Evolutionary conservation across 2,797 vertebrate species (phyloP).

Genomic region (Hylomyscus alleni): DNA sequence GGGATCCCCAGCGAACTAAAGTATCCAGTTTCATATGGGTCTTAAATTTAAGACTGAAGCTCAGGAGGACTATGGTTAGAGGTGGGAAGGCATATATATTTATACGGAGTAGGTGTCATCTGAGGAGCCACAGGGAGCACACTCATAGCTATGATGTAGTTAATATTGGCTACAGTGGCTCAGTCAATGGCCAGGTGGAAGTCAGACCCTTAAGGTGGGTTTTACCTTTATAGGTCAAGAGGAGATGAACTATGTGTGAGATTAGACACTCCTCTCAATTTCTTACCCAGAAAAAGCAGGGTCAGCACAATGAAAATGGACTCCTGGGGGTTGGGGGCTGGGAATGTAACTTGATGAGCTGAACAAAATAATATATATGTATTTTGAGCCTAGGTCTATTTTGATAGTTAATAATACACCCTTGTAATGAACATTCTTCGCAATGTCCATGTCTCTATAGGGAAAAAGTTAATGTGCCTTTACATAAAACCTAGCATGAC

Average conservation of each 20-base stretch:
- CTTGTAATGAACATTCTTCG: neutral
- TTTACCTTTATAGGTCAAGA: neutral
- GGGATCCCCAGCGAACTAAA: neutral
- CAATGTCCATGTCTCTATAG: neutral
- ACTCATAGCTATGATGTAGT: neutral
- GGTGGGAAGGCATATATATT: neutral
- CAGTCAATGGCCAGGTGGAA: neutral
- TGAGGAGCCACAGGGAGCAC: neutral
- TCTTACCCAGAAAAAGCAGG: neutral
- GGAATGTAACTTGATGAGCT: neutral
- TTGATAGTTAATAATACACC: neutral
- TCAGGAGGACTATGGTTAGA: neutral
- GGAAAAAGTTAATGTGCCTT: conserved; percentile 7
- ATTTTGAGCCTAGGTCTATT: neutral
- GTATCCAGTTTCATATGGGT: neutral
- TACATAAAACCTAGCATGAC: neutral
- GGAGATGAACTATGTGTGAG: neutral
- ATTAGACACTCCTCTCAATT: conserved; percentile 18
- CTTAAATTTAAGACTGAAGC: conserved; percentile 18
- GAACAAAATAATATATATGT: neutral
- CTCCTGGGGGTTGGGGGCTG: neutral
- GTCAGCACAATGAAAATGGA: neutral
- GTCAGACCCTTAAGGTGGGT: neutral
- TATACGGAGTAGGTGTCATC: neutral
- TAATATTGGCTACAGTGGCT: neutral